Evolutionary conservation across 64 coral and sea anemone genomes (phyloP).

Genomic region (Hydrozoanthus tunicans): DNA sequence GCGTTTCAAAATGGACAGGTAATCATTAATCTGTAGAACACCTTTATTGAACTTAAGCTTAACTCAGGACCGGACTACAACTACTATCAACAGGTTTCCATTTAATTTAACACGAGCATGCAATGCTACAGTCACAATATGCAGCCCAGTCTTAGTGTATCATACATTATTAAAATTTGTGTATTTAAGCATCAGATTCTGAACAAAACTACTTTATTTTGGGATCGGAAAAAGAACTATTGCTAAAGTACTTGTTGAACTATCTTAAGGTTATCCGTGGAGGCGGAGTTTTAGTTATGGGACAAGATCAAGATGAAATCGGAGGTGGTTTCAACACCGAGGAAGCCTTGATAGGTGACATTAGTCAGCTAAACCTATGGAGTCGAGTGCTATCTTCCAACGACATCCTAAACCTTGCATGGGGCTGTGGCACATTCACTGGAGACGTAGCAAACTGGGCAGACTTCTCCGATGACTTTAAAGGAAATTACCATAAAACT

Average conservation of each 20-base stretch:
- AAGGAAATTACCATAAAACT: slow-evolving; percentile 65
- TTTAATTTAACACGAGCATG: too few species aligned
- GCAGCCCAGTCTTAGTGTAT: too few species aligned
- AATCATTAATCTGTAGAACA: not conserved
- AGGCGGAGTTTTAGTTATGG: slow-evolving; percentile 40
- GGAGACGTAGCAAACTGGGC: slow-evolving; percentile 86
- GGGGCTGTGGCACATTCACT: slow-evolving; percentile 68
- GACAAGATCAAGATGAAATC: slow-evolving; percentile 56
- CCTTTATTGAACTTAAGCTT: too few species aligned
- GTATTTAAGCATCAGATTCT: too few species aligned
- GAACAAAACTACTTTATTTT: too few species aligned
- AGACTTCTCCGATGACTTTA: slow-evolving; percentile 74
- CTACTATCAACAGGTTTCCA: too few species aligned
- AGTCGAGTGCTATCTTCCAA: slow-evolving; percentile 20
- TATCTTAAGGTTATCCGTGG: slow-evolving; percentile 17
- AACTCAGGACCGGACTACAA: too few species aligned
- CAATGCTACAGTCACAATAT: too few species aligned
- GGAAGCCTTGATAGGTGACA: slow-evolving; percentile 32
- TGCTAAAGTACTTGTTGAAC: too few species aligned
- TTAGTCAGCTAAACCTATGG: slow-evolving; percentile 51
- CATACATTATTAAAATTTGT: too few species aligned
- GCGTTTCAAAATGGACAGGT: slow-evolving; percentile 52
- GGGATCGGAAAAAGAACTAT: too few species aligned
- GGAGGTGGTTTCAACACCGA: slow-evolving; percentile 52
- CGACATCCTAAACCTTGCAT: slow-evolving; percentile 61